Evolutionary conservation across 2,888 invertebrate genomes (phyloP), one percentile per base, ranked within the genome.

Genomic region (Coenonympha glycerion): DNA sequence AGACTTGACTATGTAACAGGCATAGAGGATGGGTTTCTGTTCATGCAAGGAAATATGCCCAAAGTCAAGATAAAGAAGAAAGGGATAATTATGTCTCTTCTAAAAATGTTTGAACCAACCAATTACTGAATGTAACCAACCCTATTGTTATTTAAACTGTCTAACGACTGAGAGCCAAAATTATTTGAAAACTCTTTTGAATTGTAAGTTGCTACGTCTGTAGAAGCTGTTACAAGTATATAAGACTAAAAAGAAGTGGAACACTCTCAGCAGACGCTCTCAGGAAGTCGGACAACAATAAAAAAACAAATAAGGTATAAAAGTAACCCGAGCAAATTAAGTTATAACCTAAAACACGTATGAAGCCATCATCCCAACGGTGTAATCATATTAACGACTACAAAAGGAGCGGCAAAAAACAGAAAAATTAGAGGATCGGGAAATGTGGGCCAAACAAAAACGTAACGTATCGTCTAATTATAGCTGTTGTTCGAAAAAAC

Each of bases 371-470:
- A 86, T 83, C 85, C 80, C 76, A 78, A 84, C 79, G 82, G 80
- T 85, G 84, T 87, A 87, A 87, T 87, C 87, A 86, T 86, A 86
- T 87, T 86, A 87, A 87, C 87, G 85, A 86, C 85, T 85, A 86
- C 86, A 86, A 86, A 87, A 86, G 85, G 76, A 78, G 75, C 78
- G 78, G 81, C 80, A 84, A 86, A 87, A 87, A 86, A 84, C 73
- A 73, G 69, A 81, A 79, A 87, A 87, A 86, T 86, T 86, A 86
- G 85, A 83, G 85, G 85, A 85, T 85, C 84, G 84, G 79, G 81
- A 86, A 84, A 86, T 86, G 86, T 87, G 86, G 85, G 83, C 83
- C 86, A 87, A 85, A 87, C 86, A 87, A 87, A 87, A 87, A 87
- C 82, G 80, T 82, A 83, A 85, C 84, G 79, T 79, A 87, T 84